Evolutionary conservation across 2,888 invertebrate genomes (phyloP), one percentile per base, ranked within the genome.

Genomic region (Acleris cristana): DNA sequence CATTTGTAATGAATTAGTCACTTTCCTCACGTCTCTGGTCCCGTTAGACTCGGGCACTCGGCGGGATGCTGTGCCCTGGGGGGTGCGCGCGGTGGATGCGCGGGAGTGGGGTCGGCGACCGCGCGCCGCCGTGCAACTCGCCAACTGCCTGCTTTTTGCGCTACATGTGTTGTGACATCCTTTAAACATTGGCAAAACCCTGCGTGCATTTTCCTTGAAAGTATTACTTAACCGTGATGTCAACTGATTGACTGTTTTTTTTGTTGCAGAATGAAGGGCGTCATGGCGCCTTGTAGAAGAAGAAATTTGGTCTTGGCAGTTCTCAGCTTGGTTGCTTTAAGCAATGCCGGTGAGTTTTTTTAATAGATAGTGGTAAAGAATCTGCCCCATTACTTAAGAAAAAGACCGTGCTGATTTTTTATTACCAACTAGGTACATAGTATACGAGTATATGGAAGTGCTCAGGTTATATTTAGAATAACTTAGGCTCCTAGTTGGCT

Each of bases 211-310:
- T 54, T 18, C 23, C 48, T 40, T 8, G 59, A 54, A 55, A 18
- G 54, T 19, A n/a, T 26, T 34, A 18, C 48, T 18, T 34, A 23
- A 40, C 49, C 19, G 18, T 19, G 16, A 8, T 19, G n/a, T 19
- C n/a, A n/a, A 8, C 40, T 56, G 23, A 56, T 63, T 18, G 40
- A 7, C 40, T 16, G 21, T 45, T 60, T 61, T 21, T 8, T 26
- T 65, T 65, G 60, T 65, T 65, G n/a, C 65, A 65, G 65, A 61
- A 65, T 77, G 65, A 80, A 74, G 79, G 82, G 85, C 85, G 85
- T 74, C 81, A 86, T 85, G 89, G 76, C 76, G 80, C 84, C 79
- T 80, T 61, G 74, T 72, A 49, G 84, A 53, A 80, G 79, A 19
- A 74, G 75, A 52, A 73, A 83, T 60, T 69, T 73, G 65, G 54